phyloP scores from a whole-genome alignment of 1,140 invertebrate genomes.

The Helicoverpa zea region DNA sequence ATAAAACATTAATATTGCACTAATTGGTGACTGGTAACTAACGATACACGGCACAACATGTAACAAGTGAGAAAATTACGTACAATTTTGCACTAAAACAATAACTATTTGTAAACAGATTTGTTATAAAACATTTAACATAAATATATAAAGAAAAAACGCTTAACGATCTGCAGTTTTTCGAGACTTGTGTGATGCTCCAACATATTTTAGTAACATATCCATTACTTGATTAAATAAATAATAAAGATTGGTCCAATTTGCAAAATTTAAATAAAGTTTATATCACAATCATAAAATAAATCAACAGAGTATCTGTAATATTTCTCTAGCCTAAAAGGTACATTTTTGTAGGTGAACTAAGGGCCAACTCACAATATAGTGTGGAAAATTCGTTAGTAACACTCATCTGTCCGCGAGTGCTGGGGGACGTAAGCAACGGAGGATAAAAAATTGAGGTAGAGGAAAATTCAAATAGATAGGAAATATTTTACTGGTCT shows the following conservation, averaged over 20 bases:
- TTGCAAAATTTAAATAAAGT: slow-evolving; percentile 18
- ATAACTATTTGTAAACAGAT: neutral
- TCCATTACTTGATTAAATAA: neutral
- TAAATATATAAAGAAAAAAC: neutral
- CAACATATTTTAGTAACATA: slow-evolving; percentile 6
- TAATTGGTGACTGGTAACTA: slow-evolving; percentile 48
- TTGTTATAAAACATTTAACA: neutral
- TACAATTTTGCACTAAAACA: slow-evolving; percentile 31
- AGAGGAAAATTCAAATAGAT: neutral
- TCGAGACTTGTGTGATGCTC: neutral
- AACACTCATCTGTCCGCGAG: neutral
- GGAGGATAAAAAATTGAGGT: too few species aligned
- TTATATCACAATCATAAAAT: slow-evolving; percentile 34
- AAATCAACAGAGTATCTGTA: neutral
- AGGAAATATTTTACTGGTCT: neutral
- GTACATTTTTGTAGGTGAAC: neutral
- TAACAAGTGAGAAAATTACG: slow-evolving; percentile 18
- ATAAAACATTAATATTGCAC: slow-evolving; percentile 35
- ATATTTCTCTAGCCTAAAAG: neutral
- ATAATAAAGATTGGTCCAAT: slow-evolving; percentile 35
- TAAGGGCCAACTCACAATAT: neutral
- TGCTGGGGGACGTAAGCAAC: too few species aligned
- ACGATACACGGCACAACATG: slow-evolving; percentile 10
- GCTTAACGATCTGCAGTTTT: neutral
- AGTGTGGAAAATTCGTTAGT: neutral